Base-by-base conservation (phyloP, 2,797 vertebrate genomes). In the Pipistrellus kuhlii region DNA sequence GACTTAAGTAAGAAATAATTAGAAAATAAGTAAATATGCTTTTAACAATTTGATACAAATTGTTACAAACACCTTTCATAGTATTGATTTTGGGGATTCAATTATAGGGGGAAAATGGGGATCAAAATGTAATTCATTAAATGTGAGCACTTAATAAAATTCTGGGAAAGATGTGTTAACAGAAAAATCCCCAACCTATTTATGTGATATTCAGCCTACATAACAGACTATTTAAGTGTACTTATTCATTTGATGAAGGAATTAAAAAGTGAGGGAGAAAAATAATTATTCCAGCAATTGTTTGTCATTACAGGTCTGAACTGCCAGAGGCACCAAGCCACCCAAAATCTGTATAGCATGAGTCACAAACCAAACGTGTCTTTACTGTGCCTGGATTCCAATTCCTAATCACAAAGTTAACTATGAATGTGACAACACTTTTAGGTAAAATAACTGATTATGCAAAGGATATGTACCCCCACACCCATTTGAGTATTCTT, bases 231-330 rank as follows among this genome's bases (percentile, higher is more conserved):
- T 85, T 93, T 85, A 95, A 88, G 14, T 94, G 38, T 72, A 88
- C 66, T 75, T 95, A 88, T 14, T 85, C 48, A 96, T 94, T 94
- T 94, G 75, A 92, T 62, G 87, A 86, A 95, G 30, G 71, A 86
- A 87, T 94, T 96, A 32, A 81, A 59, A 92, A 93, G 62, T 78
- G 80, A 88, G 57, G 25, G 20, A 48, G 53, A 55, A 91, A 93
- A 93, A 85, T 96, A 55, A 96, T 96, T 95, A 95, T 94, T 97
- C 59, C 46, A 88, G 32, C 51, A 68, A 64, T 90, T 92, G 91
- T 95, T 90, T 97, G 96, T 86, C 85, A 44, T 93, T 84, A 95
- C 97, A 97, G 86, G 96, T 89, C 86, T 96, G 77, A 93, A 93
- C 25, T 91, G 97, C 96, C 94, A 96, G 75, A 96, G 96, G 96